phyloP scores from a whole-genome alignment of 2,113 vertebrate genomes.

The Amphilophus citrinellus region DNA sequence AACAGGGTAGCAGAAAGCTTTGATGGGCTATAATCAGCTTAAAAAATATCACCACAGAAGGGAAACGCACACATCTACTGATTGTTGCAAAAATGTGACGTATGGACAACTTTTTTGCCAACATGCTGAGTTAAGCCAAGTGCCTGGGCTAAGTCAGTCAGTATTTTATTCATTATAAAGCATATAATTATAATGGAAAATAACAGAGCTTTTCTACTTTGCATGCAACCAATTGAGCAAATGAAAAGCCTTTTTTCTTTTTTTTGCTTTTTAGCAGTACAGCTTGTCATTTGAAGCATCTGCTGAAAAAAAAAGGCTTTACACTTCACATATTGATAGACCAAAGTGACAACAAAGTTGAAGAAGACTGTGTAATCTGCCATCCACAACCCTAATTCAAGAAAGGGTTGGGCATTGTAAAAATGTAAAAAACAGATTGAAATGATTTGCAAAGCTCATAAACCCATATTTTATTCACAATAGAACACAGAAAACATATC shows the following conservation, averaged over 20 bases:
- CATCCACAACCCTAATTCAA: not conserved
- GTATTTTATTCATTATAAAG: not conserved
- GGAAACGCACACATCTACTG: not conserved
- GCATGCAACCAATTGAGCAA: slow-evolving; percentile 23
- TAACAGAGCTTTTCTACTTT: slow-evolving; percentile 25
- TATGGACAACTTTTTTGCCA: not conserved
- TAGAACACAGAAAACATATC: no score
- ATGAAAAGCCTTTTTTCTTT: slow-evolving; percentile 11
- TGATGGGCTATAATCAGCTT: slow-evolving; percentile 37
- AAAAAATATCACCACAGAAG: not conserved
- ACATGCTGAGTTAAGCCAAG: not conserved
- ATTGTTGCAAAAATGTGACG: slow-evolving; percentile 3
- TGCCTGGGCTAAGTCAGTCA: not conserved
- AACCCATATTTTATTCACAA: not conserved
- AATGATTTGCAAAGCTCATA: not conserved
- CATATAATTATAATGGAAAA: slow-evolving; percentile 1
- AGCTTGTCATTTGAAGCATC: slow-evolving; percentile 23
- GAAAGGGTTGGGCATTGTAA: not conserved
- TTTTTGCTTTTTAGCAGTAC: not conserved
- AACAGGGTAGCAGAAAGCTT: not conserved
- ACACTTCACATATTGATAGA: slow-evolving; percentile 11
- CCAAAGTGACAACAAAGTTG: not conserved
- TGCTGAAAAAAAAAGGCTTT: slow-evolving; percentile 32
- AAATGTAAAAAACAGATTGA: not conserved
- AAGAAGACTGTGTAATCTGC: not conserved